Evolutionary conservation across 2,113 vertebrate genomes (phyloP).

Genomic region (Paedocypris sp.): DNA sequence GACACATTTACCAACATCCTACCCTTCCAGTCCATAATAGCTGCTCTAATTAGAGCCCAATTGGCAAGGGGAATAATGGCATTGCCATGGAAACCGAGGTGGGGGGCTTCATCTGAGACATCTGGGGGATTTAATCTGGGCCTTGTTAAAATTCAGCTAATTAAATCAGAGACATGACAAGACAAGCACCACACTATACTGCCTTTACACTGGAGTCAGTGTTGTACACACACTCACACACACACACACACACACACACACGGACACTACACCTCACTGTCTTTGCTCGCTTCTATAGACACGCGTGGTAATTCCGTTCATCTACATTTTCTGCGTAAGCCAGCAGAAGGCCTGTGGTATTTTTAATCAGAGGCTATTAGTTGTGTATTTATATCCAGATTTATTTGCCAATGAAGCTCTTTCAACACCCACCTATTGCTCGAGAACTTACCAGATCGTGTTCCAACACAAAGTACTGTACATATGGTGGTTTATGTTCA

Average conservation of each 20-base stretch:
- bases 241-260: constrained; percentile 27
- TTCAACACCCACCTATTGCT: background rate
- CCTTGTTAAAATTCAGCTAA: constrained; percentile 68
- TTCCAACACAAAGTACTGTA: background rate
- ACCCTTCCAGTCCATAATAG: constrained; percentile 66
- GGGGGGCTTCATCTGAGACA: constrained; percentile 60
- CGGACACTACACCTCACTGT: constrained; percentile 14
- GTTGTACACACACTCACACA: constrained; percentile 31
- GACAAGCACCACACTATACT: constrained; percentile 43
- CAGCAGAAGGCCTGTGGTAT: constrained; percentile 43
- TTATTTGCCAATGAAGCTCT: background rate
- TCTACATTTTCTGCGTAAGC: constrained; percentile 42
- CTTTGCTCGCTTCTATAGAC: background rate
- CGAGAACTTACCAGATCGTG: background rate
- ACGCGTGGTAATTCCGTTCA: constrained; percentile 1
- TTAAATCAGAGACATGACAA: constrained; percentile 66
- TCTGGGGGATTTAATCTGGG: constrained; percentile 70
- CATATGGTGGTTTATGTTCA: too few relatives aligned
- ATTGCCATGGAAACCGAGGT: constrained; percentile 66
- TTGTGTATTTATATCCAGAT: constrained; percentile 11
- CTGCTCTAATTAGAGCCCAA: constrained; percentile 70
- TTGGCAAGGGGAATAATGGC: constrained; percentile 60
- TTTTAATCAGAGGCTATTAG: constrained; percentile 61
- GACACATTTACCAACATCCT: constrained; percentile 35
- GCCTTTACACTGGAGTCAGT: constrained; percentile 36